phyloP scores from a whole-genome alignment of 2,888 invertebrate genomes.

The Cheilosia urbana region DNA sequence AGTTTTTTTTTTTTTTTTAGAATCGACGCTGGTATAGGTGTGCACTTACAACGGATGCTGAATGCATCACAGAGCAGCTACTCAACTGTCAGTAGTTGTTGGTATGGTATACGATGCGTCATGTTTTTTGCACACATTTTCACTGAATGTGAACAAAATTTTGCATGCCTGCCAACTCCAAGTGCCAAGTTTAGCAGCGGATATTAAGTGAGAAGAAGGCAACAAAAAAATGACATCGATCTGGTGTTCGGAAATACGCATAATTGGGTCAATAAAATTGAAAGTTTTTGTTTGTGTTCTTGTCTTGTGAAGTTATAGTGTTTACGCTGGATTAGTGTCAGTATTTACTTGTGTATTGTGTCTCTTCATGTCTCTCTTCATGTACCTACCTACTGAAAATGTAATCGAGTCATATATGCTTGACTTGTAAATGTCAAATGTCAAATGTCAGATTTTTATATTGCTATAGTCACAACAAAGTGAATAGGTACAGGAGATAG shows the following conservation, averaged over 20 bases:
- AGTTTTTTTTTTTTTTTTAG: background rate
- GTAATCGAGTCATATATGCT: too few relatives aligned
- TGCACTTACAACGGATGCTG: slow-evolving; percentile 63
- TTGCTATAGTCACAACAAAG: too few relatives aligned
- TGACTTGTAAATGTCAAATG: too few relatives aligned
- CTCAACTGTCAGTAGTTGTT: slow-evolving; percentile 66
- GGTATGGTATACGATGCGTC: slow-evolving; percentile 56
- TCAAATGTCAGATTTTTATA: too few relatives aligned
- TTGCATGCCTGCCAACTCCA: slow-evolving; percentile 15
- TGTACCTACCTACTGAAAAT: too few relatives aligned
- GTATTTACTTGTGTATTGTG: background rate
- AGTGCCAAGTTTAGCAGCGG: slow-evolving; percentile 48
- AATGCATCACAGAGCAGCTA: slow-evolving; percentile 57
- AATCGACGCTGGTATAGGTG: slow-evolving; percentile 19
- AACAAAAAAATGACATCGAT: slow-evolving; percentile 41
- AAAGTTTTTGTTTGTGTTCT: slow-evolving; percentile 39
- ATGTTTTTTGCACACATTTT: slow-evolving; percentile 65
- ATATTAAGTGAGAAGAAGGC: slow-evolving; percentile 30
- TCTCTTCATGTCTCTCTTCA: background rate
- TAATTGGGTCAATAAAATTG: slow-evolving; percentile 66
- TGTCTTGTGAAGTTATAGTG: background rate
- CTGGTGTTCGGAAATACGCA: slow-evolving; percentile 39
- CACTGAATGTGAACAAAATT: slow-evolving; percentile 35
- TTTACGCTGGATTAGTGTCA: background rate
- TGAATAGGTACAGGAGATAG: too few relatives aligned